Evolutionary conservation across 2,888 invertebrate species (phyloP), one percentile per base, ranked within the genome.

Genomic region (Lampropteryx suffumata): DNA sequence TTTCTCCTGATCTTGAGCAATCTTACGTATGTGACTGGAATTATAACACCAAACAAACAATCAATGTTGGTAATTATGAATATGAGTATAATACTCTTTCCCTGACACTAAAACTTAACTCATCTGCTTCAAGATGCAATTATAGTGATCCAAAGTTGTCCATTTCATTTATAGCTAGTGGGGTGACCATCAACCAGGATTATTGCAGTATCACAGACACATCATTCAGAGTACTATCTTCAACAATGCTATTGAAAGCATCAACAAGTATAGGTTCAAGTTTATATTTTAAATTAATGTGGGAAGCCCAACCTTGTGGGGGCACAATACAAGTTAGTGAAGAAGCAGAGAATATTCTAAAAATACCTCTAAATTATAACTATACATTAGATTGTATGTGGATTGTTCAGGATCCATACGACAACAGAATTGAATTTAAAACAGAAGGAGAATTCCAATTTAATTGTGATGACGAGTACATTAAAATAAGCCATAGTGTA

Each of bases 381-480:
- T 80, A 82, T n/a, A 77, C 88, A 0, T 66, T 94, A 13, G 93
- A 94, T 66, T 98, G 98, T 79, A 92, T 92, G 0, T 97, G 97
- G 97, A 69, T 88, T 9, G 67, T 95, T 0, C 73, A 83, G 9
- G 83, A 13, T 33, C 80, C 86, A 1, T 68, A 35, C 10, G 21
- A 34, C 72, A 76, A 71, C 45, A 82, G 80, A 61, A 61, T 90
- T 32, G 74, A 86, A 64, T 73, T 91, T 46, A 76, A 70, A 57
- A 59, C 84, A 45, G 72, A 76, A 49, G 84, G 84, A n/a, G 44
- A 59, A 7, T 86, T 86, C 52, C 55, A 68, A 37, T 68, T 71
- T 30, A 64, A 65, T 24, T 85, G 85, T 58, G 62, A 64, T 13
- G 72, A 82, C 36, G 84, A 86, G 64, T 80, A 93, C 56, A 71